Conservation (phyloP, 2,797 vertebrate species). For the Halcyon badia region DNA sequence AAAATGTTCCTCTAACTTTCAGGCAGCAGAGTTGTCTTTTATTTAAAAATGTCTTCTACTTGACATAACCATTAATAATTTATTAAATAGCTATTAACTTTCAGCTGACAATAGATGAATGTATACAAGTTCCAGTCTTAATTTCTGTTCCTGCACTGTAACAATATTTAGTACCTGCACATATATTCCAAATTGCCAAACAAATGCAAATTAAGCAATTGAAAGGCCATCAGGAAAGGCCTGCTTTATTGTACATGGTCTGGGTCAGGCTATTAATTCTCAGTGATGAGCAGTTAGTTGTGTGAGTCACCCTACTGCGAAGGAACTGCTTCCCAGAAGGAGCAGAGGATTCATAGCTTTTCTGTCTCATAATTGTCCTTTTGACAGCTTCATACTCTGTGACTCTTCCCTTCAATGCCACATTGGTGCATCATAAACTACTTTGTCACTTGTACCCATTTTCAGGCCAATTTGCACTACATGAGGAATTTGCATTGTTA, state of each 20-base stretch:
- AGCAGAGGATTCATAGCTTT: background rate
- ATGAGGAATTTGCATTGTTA: background rate
- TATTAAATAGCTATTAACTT: background rate
- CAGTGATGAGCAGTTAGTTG: background rate
- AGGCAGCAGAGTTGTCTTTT: background rate
- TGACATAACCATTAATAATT: background rate
- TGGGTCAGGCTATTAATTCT: background rate
- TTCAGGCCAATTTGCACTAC: background rate
- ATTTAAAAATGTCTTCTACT: background rate
- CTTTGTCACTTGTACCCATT: background rate
- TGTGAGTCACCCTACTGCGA: background rate
- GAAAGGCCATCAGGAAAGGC: background rate
- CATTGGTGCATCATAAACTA: background rate
- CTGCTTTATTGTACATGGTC: background rate
- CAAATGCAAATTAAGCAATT: background rate
- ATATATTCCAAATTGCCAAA: background rate
- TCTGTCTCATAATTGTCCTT: background rate
- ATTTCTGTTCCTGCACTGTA: background rate
- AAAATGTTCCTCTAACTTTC: background rate
- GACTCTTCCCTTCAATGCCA: background rate
- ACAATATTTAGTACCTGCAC: background rate
- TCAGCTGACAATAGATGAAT: background rate
- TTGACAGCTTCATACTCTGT: background rate
- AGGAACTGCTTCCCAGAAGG: background rate
- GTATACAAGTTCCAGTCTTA: background rate